phyloP scores from a whole-genome alignment of 2,888 invertebrate genomes.

The Heteromurus nitidus region DNA sequence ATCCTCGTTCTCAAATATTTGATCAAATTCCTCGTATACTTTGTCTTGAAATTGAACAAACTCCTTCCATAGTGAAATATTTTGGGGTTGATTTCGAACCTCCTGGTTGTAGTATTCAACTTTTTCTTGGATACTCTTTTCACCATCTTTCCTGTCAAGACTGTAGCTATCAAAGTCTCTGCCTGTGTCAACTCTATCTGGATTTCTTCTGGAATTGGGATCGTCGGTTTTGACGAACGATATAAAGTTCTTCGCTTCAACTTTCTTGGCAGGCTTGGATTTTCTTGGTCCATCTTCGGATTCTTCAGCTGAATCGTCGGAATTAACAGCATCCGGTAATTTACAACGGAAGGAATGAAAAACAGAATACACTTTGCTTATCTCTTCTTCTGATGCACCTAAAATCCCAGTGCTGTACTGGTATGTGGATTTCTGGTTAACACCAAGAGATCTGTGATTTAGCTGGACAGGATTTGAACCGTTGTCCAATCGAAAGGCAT shows the following conservation, averaged over 20 bases:
- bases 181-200: conserved; percentile 28
- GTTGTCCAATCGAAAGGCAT: conserved; percentile 69
- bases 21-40: conserved; percentile 64
- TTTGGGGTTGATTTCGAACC: conserved; percentile 66
- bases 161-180: conserved; percentile 62
- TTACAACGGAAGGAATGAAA: conserved; percentile 49
- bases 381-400: conserved; percentile 67
- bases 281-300: not conserved
- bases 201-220: not conserved
- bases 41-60: conserved; percentile 73
- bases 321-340: conserved; percentile 31
- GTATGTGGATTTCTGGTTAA: conserved; percentile 56
- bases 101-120: conserved; percentile 68
- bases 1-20: conserved; percentile 47
- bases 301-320: conserved; percentile 8
- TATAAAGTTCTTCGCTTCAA: conserved; percentile 35
- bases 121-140: conserved; percentile 60
- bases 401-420: conserved; percentile 50
- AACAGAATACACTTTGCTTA: conserved; percentile 43
- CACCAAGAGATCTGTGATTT: conserved; percentile 38
- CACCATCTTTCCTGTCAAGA: conserved; percentile 56
- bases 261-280: not conserved
- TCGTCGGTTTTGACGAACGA: conserved; percentile 10
- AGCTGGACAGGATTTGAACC: conserved; percentile 42
- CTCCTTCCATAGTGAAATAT: conserved; percentile 70